A percentile compares a stretch with the other conserved stretches of the same genome.
Conservation (phyloP, 2,888 invertebrate species). For the Drosophila hamatofila region DNA sequence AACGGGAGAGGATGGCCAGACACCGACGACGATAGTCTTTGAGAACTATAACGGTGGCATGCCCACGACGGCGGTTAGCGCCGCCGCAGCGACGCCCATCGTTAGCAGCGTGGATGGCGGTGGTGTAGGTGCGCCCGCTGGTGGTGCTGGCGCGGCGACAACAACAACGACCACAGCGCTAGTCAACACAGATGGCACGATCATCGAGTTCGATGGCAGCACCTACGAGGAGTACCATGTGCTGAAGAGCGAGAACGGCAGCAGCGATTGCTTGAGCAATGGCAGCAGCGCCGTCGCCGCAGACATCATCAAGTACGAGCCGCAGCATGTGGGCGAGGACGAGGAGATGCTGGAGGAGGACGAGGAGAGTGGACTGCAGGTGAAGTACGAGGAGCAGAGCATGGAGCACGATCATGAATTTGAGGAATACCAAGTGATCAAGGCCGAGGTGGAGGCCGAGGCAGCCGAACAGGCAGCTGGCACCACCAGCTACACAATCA, state of each 20-base stretch:
- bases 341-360: slow-evolving; percentile 69
- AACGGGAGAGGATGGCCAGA: slow-evolving; percentile 76
- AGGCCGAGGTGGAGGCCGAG: slow-evolving; percentile 67
- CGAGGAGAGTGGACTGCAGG: slow-evolving; percentile 65
- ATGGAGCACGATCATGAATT: slow-evolving; percentile 65
- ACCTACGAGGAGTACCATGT: slow-evolving; percentile 81
- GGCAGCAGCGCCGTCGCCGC: slow-evolving; percentile 69
- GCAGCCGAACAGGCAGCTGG: slow-evolving; percentile 55
- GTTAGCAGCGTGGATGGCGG: slow-evolving; percentile 23
- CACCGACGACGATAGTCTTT: slow-evolving; percentile 81
- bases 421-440: slow-evolving; percentile 72
- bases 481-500: slow-evolving; percentile 71
- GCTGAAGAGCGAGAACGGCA: slow-evolving; percentile 71
- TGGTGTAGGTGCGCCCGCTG: not conserved
- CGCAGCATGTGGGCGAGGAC: slow-evolving; percentile 65
- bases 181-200: slow-evolving; percentile 72
- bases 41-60: slow-evolving; percentile 79
- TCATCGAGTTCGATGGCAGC: slow-evolving; percentile 77
- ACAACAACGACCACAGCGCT: slow-evolving; percentile 68
- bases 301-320: slow-evolving; percentile 71
- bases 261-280: slow-evolving; percentile 73
- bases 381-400: slow-evolving; percentile 74
- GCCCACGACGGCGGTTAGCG: slow-evolving; percentile 61
- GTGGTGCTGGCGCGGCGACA: slow-evolving; percentile 12
- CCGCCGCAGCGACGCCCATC: slow-evolving; percentile 46